These are phyloP conservation scores for Netelia virgata DNA, from an alignment of 2,888 invertebrate species.

Conservation along the genomic window DNA sequence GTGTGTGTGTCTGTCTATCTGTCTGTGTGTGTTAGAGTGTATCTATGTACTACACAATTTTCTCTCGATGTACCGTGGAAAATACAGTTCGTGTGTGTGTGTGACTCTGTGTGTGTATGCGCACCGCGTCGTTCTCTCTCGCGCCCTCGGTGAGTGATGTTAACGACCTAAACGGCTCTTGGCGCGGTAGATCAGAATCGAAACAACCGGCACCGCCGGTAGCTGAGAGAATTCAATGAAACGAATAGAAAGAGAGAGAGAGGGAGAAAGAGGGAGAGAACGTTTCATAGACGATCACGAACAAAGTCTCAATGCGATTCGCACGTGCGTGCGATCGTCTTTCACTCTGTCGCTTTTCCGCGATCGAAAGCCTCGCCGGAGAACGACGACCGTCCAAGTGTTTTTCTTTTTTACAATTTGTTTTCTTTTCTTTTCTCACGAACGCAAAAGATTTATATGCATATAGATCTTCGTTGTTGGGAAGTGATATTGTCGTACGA, in stretches of 20 bases:
- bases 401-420: constrained; percentile 32
- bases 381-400: constrained; percentile 47
- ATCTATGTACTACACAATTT: constrained; percentile 14
- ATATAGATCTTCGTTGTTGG: background rate
- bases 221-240: constrained; percentile 53
- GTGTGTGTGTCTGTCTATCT: constrained; percentile 2
- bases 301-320: constrained; percentile 17
- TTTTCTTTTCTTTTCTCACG: background rate
- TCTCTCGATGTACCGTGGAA: background rate
- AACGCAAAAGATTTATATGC: background rate
- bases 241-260: background rate
- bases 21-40: background rate
- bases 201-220: constrained; percentile 37
- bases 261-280: background rate
- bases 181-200: constrained; percentile 67
- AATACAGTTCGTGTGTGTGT: constrained; percentile 19
- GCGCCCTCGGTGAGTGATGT: constrained; percentile 66
- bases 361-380: constrained; percentile 26
- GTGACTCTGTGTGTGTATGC: constrained; percentile 28
- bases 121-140: background rate
- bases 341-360: constrained; percentile 18
- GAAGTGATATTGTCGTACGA: background rate
- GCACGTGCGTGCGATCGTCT: background rate
- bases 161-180: constrained; percentile 68
- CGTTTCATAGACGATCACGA: constrained; percentile 24